Evolutionary conservation across 1,140 invertebrate species (phyloP), one percentile per base, ranked within the genome.

Genomic region (Drosophila hydei): DNA sequence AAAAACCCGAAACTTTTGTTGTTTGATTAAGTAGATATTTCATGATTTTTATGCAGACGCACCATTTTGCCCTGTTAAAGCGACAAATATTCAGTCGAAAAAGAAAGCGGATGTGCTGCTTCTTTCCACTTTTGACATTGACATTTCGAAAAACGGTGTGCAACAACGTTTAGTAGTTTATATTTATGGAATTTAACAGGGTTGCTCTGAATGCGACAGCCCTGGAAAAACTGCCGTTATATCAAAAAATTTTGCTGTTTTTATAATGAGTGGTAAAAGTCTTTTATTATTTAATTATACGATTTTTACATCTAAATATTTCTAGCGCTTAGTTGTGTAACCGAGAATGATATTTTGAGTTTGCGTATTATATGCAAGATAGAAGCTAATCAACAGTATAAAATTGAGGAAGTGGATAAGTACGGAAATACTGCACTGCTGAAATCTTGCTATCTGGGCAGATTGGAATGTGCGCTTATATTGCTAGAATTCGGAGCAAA

Each of bases 371-470:
- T 90, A 36, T 90, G 88, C 56, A 73, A 58, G 0, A 27, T 72
- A 40, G 61, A 77, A 5, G 48, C 50, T 6, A 79, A 80, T 25
- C 60, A 62, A 12, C 52, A 70, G 11, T 21, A 68, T 4, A 54
- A 70, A 21, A 33, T 90, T 4, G 90, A 91, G 18, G 64, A 84
- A 0, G 5, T 88, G 27, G 90, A 91, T 59, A 36, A 36, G 9
- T 91, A 90, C 21, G 90, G 90, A 0, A 91, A 91, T 77, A 91
- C 90, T 0, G 77, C 90, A 8, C 52, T 91, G 8, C 42, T 91
- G 6, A 90, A 89, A 48, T 85, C 90, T 12, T 91, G 90, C 59
- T 90, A 81, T 40, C 50, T 91, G 42, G 90, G 85, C 0, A 48
- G 63, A 27, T 47, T 40, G 8, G 81, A 90, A 9, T 81, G 77